Evolutionary conservation across 2,888 invertebrate species (phyloP), one percentile per base, ranked within the genome.

Genomic region (Yponomeuta malinellus): DNA sequence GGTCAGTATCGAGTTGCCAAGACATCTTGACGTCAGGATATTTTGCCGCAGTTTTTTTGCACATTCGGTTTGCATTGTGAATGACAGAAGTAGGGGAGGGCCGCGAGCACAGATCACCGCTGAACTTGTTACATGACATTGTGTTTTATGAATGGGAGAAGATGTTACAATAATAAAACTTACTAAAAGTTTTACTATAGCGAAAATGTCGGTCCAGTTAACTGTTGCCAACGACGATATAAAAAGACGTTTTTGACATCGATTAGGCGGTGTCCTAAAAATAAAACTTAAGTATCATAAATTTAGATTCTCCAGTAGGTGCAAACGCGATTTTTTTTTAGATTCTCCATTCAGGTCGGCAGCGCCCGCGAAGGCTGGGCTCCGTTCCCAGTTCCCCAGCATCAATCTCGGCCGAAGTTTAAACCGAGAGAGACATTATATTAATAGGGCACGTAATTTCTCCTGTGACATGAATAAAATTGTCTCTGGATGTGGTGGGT

Each of bases 391-490:
- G 64, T 52, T 69, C 43, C 37, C 65, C 65, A 10, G 66, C 71
- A 71, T 71, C 69, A 69, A 71, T 71, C 71, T 64, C 64, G 48
- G 59, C 4, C 31, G 64, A 71, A 52, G 67, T 71, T 9, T 48
- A 15, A 15, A 63, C 59, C 15, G 65, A 70, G 48, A 70, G 31
- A 70, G 6, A 63, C 37, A 31, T 66, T 70, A 78, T 81, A 83
- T 81, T 80, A 81, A 81, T 83, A 82, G 82, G 81, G 77, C 78
- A 76, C 74, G 76, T 75, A 78, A 78, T 83, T 80, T 80, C 80
- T 82, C 78, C 81, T 74, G 78, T 79, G 77, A 79, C 77, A 77
- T 80, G 80, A 83, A 84, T 84, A 82, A 83, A 84, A 83, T 67
- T 71, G 63, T 63, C 48, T 63, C 15, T 67, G 66, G 70, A 65